A percentile compares a stretch with the other conserved stretches of the same genome.
These are phyloP conservation scores for Neoniphon sammara DNA, from an alignment of 2,797 vertebrate genomes.

Conservation along the genomic window DNA sequence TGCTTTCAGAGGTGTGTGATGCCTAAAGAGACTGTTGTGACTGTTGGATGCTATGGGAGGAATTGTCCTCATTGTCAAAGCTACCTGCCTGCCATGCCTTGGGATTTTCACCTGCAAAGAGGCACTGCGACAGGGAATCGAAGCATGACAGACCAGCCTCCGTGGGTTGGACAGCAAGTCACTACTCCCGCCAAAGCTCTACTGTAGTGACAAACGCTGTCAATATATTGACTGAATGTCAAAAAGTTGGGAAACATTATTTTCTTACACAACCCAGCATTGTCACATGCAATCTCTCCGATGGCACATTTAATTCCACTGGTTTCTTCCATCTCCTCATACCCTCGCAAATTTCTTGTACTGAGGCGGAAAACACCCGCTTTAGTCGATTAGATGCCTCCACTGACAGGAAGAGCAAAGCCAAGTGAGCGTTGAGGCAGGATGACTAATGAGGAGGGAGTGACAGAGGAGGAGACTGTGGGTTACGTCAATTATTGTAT, in stretches of 20 bases:
- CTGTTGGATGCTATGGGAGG: slow-evolving; percentile 26
- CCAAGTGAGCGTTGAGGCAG: slow-evolving; percentile 70
- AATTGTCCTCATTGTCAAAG: slow-evolving; percentile 63
- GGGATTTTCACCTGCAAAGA: slow-evolving; percentile 71
- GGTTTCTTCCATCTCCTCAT: slow-evolving; percentile 33
- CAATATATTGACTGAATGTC: slow-evolving; percentile 85
- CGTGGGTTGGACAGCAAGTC: slow-evolving; percentile 65
- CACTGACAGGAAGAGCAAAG: slow-evolving; percentile 73
- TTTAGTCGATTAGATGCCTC: slow-evolving; percentile 75
- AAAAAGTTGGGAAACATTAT: slow-evolving; percentile 83
- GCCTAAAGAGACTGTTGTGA: slow-evolving; percentile 42
- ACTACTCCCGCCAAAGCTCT: slow-evolving; percentile 65
- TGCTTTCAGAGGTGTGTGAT: slow-evolving; percentile 30
- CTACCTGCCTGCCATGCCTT: slow-evolving; percentile 60
- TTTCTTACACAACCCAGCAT: slow-evolving; percentile 55
- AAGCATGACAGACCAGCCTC: slow-evolving; percentile 72
- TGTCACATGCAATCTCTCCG: slow-evolving; percentile 58
- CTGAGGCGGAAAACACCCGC: slow-evolving; percentile 69
- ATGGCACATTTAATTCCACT: slow-evolving; percentile 63
- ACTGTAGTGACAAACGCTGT: slow-evolving; percentile 79
- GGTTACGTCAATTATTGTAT: slow-evolving; percentile 76
- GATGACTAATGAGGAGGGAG: slow-evolving; percentile 81
- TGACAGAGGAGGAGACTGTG: slow-evolving; percentile 74
- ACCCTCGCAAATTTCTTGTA: slow-evolving; percentile 68
- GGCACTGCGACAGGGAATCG: slow-evolving; percentile 72